Base-by-base conservation (phyloP, 37 sponge, comb jelly and placozoan genomes). In the Dysidea cf. avara region DNA sequence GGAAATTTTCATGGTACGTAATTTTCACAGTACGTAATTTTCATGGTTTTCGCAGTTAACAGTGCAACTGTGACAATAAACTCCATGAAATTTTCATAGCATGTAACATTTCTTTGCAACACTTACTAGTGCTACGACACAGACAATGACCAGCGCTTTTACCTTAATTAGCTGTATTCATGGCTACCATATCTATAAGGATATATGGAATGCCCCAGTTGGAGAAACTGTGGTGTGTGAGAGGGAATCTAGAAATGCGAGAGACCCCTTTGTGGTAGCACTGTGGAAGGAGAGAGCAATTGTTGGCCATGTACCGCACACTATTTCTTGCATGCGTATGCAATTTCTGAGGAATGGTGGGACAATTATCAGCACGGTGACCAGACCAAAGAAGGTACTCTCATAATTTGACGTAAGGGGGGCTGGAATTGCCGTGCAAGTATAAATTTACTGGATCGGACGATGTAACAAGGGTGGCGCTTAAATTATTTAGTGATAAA, bases 361-460 rank as follows among this genome's bases (percentile, higher is more conserved):
- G 22, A 37, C 68, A n/a, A 29, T 55, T 18, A 17, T 5, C 49
- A 39, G 46, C 46, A 68, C 39, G 57, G 61, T 78, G 25, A 78
- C 60, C 20, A 60, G 59, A 5, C 22, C 31, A 21, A 68, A 60
- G 50, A 53, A 34, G n/a, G 24, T 20, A 12, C 11, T 40, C 32
- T 18, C 26, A 30, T 3, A 60, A 68, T n/a, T 37, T 68, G 39
- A 68, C 69, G 24, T 69, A 78, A 38, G 79, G 69, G 55, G 79
- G 79, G 32, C 60, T 79, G 16, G 61, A 79, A 43, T 11, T 79
- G 34, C 80, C 80, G 11, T 79, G 61, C 46, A 43, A 5, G 9
- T 43, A 43, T 43, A 9, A 9, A 43, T 43, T 43, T 43, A 43
- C 46, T 43, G 46, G 46, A n/a, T n/a, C n/a, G n/a, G n/a, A n/a